A percentile compares a stretch with the other conserved stretches of the same genome.
Conservation (phyloP, 2,113 vertebrate species). For the Recurvirostra avosetta region DNA sequence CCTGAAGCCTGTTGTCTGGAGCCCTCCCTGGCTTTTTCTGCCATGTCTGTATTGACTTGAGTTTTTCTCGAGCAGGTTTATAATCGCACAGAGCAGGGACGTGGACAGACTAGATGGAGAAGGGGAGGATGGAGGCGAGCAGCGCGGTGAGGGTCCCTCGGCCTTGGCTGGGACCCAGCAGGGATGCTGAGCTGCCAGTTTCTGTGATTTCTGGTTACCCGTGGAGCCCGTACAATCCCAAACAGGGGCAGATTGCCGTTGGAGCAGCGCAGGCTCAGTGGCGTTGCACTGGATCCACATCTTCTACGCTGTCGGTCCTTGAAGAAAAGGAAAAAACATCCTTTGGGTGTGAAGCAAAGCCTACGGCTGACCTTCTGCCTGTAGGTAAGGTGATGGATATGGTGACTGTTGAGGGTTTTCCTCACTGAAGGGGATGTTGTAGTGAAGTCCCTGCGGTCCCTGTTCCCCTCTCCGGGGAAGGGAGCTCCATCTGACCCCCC, state of each 20-base stretch:
- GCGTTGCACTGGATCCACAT: neutral
- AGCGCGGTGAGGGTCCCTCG: neutral
- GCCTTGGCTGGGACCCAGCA: fast-evolving
- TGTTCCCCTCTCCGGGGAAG: too few species aligned
- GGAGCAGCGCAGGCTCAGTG: neutral
- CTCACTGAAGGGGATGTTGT: neutral
- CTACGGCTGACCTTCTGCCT: neutral
- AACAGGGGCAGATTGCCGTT: fast-evolving
- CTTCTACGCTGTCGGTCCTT: fast-evolving
- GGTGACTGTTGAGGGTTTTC: neutral
- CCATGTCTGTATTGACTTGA: fast-evolving
- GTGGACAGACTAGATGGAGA: neutral
- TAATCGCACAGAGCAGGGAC: neutral
- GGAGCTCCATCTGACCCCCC: neutral
- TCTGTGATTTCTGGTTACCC: neutral
- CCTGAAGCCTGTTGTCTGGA: neutral
- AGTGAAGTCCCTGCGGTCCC: neutral
- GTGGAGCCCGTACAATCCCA: neutral
- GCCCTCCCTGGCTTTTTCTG: neutral
- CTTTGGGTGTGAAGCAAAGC: neutral
- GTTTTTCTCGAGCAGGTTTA: neutral
- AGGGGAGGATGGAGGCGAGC: neutral
- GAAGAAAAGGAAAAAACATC: neutral
- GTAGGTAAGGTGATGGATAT: neutral
- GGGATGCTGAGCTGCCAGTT: fast-evolving